phyloP scores from a whole-genome alignment of 2,888 invertebrate genomes.

The Mylabris sibirica region DNA sequence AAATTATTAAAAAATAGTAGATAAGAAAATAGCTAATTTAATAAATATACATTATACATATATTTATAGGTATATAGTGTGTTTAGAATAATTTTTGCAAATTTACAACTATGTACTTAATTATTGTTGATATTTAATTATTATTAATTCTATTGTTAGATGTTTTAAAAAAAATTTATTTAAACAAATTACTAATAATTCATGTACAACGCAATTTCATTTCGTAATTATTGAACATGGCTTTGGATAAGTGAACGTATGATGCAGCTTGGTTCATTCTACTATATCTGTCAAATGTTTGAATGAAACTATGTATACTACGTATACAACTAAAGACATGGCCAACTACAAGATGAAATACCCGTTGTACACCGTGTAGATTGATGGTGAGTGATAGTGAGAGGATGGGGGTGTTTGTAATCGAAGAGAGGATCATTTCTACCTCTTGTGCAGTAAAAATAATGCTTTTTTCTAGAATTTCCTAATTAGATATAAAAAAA shows the following conservation, averaged over 20 bases:
- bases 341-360: no score
- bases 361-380: not conserved
- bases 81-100: not conserved
- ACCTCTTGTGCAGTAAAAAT: not conserved
- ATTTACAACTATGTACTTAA: constrained; percentile 1
- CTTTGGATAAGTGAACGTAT: no score
- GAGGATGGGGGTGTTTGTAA: not conserved
- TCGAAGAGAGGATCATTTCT: not conserved
- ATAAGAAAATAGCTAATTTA: not conserved
- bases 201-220: not conserved
- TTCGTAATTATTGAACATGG: no score
- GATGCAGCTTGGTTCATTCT: no score
- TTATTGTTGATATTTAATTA: constrained; percentile 7
- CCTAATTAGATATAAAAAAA: not conserved
- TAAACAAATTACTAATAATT: not conserved
- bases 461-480: not conserved
- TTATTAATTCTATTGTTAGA: not conserved
- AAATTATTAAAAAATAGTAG: no score
- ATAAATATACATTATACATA: no score
- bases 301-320: no score
- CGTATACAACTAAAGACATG: no score
- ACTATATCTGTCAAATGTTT: no score
- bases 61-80: not conserved
- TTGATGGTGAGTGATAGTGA: not conserved
- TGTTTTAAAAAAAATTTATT: not conserved